Evolutionary conservation across 1,140 invertebrate species (phyloP).

Genomic region (Apis florea): DNA sequence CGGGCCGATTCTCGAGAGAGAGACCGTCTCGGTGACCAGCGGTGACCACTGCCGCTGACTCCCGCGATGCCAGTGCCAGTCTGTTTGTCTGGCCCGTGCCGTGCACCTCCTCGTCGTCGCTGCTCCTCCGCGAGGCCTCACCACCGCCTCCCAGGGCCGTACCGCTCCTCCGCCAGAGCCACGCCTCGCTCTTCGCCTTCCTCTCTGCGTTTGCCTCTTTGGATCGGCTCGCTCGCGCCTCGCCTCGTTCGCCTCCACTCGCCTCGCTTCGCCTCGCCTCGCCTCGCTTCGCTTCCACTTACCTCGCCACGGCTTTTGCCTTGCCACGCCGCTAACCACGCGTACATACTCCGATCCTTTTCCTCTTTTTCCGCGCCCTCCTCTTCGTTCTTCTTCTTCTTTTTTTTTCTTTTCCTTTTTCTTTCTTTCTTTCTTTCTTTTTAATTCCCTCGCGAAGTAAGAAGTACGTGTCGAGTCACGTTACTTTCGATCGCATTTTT

Average conservation of each 20-base stretch:
- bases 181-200: conserved; percentile 40
- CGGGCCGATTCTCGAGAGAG: conserved; percentile 21
- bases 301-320: not conserved
- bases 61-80: conserved; percentile 71
- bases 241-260: conserved; percentile 3
- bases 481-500: too few relatives aligned
- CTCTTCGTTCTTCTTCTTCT: not conserved
- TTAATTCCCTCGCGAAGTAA: too few relatives aligned
- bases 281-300: not conserved
- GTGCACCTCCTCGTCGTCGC: conserved; percentile 62
- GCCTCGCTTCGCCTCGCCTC: not conserved
- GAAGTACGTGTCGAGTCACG: too few relatives aligned
- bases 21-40: conserved; percentile 52
- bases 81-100: conserved; percentile 73
- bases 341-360: conserved; percentile 34
- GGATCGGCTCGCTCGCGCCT: not conserved
- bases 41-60: conserved; percentile 65
- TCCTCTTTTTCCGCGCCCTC: not conserved
- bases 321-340: conserved; percentile 36
- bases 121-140: conserved; percentile 65
- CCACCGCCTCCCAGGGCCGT: conserved; percentile 74
- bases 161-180: conserved; percentile 44
- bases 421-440: too few relatives aligned
- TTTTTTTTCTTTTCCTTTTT: too few relatives aligned
- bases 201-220: conserved; percentile 14